A percentile compares a stretch with the other conserved stretches of the same genome.
Evolutionary conservation across 1,140 invertebrate genomes (phyloP).

Genomic region (Drosophila obscura): DNA sequence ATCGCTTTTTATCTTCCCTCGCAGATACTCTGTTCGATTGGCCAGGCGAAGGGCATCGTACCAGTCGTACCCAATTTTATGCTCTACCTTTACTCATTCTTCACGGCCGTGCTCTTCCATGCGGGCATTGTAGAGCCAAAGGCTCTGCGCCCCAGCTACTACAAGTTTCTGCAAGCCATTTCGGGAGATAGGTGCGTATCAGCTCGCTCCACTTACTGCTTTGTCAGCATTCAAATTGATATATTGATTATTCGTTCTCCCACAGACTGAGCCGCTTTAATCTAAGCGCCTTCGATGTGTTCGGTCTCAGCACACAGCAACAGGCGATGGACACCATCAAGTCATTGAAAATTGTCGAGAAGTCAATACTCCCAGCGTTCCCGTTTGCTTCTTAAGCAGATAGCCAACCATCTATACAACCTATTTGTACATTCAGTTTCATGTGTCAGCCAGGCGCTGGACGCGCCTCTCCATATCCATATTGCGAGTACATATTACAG

Average conservation of each 20-base stretch:
- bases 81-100: conserved; percentile 90
- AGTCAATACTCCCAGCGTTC: conserved; percentile 52
- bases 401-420: neutral
- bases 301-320: conserved; percentile 85
- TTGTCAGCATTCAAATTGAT: conserved; percentile 24
- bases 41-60: conserved; percentile 85
- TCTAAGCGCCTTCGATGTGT: conserved; percentile 85
- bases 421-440: conserved; percentile 5
- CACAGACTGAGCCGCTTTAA: conserved; percentile 65
- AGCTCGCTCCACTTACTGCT: neutral
- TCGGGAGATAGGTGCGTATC: conserved; percentile 89
- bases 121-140: conserved; percentile 91
- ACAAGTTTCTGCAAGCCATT: conserved; percentile 90
- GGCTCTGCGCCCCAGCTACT: conserved; percentile 92
- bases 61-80: conserved; percentile 87
- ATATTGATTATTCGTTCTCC: conserved; percentile 20
- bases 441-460: too few species aligned
- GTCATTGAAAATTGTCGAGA: conserved; percentile 62
- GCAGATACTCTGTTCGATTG: conserved; percentile 87
- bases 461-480: too few species aligned
- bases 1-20: neutral
- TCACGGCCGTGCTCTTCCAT: conserved; percentile 92
- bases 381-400: conserved; percentile 56
- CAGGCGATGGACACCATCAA: conserved; percentile 84
- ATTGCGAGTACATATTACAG: too few species aligned